phyloP scores from a whole-genome alignment of 1,140 invertebrate species.

The Drosophila punjabiensis region DNA sequence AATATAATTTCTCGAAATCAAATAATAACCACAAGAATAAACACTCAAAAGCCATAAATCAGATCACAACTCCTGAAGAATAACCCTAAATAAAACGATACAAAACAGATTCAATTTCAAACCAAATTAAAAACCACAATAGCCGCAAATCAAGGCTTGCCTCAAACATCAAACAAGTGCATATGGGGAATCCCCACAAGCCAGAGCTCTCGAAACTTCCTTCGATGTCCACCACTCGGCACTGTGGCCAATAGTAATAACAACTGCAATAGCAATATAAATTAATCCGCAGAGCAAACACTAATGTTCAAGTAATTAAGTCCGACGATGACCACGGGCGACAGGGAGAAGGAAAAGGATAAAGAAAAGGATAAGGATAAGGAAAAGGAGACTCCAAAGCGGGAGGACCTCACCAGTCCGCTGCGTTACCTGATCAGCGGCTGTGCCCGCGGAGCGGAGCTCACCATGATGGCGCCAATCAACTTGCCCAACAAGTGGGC shows the following conservation, averaged over 20 bases:
- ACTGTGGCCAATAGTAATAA: neutral
- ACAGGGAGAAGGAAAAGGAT: conserved; percentile 16
- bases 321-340: conserved; percentile 29
- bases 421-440: conserved; percentile 74
- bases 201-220: conserved; percentile 14
- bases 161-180: neutral
- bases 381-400: conserved; percentile 62
- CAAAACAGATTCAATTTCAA: neutral
- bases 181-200: conserved; percentile 9
- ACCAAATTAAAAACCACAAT: neutral
- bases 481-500: conserved; percentile 87
- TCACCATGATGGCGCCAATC: conserved; percentile 83
- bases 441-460: conserved; percentile 61
- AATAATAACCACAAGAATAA: neutral
- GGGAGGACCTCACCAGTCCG: conserved; percentile 66
- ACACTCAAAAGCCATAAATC: neutral
- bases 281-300: conserved; percentile 36
- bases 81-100: neutral
- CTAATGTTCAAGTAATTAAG: conserved; percentile 54
- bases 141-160: neutral
- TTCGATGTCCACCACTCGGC: neutral
- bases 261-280: conserved; percentile 11
- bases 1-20: neutral
- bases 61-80: neutral
- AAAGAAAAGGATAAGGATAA: conserved; percentile 19